Evolutionary conservation across 2,888 invertebrate species (phyloP), one percentile per base, ranked within the genome.

Genomic region (Aethes cnicana): DNA sequence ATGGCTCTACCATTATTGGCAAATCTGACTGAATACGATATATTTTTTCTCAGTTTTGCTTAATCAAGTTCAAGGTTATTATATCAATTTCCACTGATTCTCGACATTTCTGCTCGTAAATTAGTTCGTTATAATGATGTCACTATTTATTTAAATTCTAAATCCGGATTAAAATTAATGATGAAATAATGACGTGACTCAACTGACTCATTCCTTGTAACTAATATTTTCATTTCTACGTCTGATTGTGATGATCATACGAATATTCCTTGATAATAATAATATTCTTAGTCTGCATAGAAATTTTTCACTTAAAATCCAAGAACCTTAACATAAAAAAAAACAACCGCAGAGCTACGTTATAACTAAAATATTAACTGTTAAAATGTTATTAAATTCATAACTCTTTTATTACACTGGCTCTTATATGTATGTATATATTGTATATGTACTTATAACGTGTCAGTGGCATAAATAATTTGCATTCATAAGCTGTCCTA

Each of bases 31-130:
- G n/a, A n/a, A 26, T 25, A 17, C 8, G 1, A 25, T 39, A 14
- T 6, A 35, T 18, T 26, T 36, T 20, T 36, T 23, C 16, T 36
- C 16, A 17, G 33, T 12, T 43, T 41, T 37, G 4, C 2, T n/a
- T 20, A 17, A 42, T 8, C 49, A 28, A 28, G 35, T 42, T 49
- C 49, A 49, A 36, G 42, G 43, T 17, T 16, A 6, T 21, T 7
- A 8, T 11, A 26, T 26, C 9, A 14, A 42, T 46, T 11, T 2
- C 17, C 7, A 28, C 12, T 23, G 4, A 21, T 43, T 42, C 30
- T 20, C 20, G 14, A 43, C 32, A 7, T 43, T 23, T 28, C 36
- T 21, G 14, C 20, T 9, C 8, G 5, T 7, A 20, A 4, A 8
- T 6, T 17, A n/a, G 32, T 18, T 39, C 32, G 32, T 23, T 25